phyloP scores from a whole-genome alignment of 1,140 invertebrate genomes.

The Adelges cooleyi region DNA sequence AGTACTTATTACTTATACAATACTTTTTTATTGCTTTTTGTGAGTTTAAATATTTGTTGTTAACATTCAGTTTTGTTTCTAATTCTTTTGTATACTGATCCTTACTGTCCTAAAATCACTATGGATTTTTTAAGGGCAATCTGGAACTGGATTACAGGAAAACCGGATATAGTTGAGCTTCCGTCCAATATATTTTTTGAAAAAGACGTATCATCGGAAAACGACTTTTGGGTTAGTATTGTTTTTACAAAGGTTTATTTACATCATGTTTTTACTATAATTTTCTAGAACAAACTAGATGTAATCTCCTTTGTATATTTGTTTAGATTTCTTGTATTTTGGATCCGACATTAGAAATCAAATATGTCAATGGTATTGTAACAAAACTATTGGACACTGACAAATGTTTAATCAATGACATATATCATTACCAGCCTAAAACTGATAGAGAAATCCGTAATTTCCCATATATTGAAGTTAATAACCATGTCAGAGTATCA shows the following conservation, averaged over 20 bases:
- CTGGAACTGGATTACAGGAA: neutral
- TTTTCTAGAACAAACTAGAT: neutral
- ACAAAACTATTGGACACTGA: slow-evolving; percentile 3
- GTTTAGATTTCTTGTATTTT: slow-evolving; percentile 7
- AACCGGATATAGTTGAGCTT: neutral
- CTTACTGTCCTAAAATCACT: too few species aligned
- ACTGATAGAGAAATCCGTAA: slow-evolving; percentile 7
- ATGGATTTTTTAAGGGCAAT: neutral
- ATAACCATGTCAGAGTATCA: neutral
- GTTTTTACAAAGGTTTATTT: too few species aligned
- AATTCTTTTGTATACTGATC: too few species aligned
- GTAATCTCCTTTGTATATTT: neutral
- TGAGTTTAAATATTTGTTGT: too few species aligned
- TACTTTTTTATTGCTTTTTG: too few species aligned
- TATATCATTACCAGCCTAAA: slow-evolving; percentile 17
- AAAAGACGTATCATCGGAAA: neutral
- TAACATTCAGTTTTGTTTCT: too few species aligned
- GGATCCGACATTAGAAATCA: neutral
- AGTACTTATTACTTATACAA: too few species aligned
- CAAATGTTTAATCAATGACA: neutral
- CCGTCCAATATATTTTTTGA: neutral
- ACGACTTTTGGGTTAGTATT: slow-evolving; percentile 9
- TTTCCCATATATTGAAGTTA: neutral
- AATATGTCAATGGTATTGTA: slow-evolving; percentile 1
- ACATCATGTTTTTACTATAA: too few species aligned